phyloP scores from a whole-genome alignment of 2,888 invertebrate genomes.

The Melieria omissa region DNA sequence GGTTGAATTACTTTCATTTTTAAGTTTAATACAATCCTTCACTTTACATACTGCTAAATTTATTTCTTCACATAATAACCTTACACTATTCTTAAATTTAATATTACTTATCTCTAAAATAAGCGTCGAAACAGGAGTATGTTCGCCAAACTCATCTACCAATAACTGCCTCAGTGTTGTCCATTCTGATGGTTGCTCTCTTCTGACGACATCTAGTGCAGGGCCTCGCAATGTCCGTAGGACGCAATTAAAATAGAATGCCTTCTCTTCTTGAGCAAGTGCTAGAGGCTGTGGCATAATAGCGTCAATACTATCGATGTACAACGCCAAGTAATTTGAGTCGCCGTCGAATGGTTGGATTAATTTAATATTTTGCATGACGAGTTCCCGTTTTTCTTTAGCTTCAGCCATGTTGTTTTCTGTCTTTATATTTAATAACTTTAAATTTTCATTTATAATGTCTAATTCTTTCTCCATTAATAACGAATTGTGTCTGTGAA shows the following conservation, averaged over 20 bases:
- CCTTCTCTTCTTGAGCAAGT: conserved; percentile 4
- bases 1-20: background rate
- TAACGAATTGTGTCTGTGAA: no score
- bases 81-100: conserved; percentile 18
- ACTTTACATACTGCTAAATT: conserved; percentile 15
- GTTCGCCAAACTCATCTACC: conserved; percentile 28
- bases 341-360: conserved; percentile 29
- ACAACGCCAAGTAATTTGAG: conserved; percentile 29
- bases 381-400: conserved; percentile 19
- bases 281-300: conserved; percentile 20
- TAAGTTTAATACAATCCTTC: background rate
- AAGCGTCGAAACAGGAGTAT: conserved; percentile 26
- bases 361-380: conserved; percentile 29
- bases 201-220: conserved; percentile 20
- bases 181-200: conserved; percentile 25
- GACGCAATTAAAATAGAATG: conserved; percentile 26
- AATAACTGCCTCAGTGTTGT: conserved; percentile 13
- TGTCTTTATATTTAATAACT: conserved; percentile 20
- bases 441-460: conserved; percentile 15
- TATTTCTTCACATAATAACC: conserved; percentile 19
- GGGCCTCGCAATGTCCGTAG: conserved; percentile 22
- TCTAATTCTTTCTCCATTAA: conserved; percentile 20
- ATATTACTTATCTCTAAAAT: conserved; percentile 23
- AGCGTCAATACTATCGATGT: conserved; percentile 25
- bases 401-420: conserved; percentile 19